Percentiles rank a stretch among this genome's conserved stretches.
phyloP scores from a whole-genome alignment of 2,113 vertebrate genomes.

The Gopherus evgoodei region DNA sequence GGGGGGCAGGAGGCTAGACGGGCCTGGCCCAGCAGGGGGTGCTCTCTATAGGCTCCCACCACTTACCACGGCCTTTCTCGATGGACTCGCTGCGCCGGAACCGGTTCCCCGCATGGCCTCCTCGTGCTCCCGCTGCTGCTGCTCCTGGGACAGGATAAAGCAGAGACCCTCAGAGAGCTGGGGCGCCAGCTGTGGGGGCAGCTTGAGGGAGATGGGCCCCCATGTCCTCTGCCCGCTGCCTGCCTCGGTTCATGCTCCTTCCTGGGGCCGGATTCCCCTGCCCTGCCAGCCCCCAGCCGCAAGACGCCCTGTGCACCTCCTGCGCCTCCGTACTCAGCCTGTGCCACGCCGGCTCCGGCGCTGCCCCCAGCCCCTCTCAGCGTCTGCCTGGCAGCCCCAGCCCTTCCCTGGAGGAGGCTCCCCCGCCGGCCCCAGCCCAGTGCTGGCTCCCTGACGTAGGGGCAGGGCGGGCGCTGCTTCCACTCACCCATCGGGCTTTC shows the following conservation, averaged over 20 bases:
- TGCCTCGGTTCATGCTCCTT: neutral
- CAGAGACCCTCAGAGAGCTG: neutral
- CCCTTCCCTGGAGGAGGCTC: too few species aligned
- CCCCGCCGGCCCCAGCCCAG: too few species aligned
- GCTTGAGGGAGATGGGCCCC: neutral
- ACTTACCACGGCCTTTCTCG: conserved; percentile 87
- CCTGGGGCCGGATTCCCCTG: too few species aligned
- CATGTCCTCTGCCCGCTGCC: neutral
- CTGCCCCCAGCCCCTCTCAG: neutral
- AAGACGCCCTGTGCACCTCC: too few species aligned
- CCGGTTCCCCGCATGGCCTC: conserved; percentile 81
- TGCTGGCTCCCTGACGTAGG: neutral
- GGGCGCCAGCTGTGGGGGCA: neutral
- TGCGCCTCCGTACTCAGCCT: neutral
- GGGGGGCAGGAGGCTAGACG: neutral
- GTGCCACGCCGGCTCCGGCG: neutral
- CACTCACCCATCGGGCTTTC: conserved; percentile 80
- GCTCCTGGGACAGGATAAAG: conserved; percentile 53
- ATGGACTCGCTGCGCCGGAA: conserved; percentile 82
- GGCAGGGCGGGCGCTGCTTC: neutral
- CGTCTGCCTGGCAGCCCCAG: neutral
- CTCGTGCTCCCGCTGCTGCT: conserved; percentile 82
- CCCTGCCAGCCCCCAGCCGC: neutral
- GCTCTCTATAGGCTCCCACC: accelerated
- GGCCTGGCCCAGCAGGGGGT: neutral